Evolutionary conservation across 2,797 vertebrate species (phyloP).

Genomic region (Microcaecilia unicolor): DNA sequence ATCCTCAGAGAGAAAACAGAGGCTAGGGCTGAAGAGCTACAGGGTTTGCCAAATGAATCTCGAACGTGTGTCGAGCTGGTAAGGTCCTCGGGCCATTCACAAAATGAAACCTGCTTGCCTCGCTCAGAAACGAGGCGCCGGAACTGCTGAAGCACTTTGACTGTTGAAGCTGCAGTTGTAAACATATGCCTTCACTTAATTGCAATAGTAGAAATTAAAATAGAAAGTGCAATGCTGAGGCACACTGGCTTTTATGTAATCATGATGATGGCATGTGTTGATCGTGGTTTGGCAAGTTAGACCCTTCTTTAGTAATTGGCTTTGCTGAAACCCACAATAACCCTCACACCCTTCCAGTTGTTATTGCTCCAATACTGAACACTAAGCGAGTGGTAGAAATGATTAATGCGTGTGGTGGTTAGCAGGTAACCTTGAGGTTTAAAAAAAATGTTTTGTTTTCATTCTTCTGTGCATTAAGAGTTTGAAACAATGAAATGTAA

Average conservation of each 20-base stretch:
- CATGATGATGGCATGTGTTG: constrained; percentile 77
- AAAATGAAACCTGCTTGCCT: constrained; percentile 61
- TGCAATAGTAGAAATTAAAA: constrained; percentile 73
- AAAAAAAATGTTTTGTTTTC: constrained; percentile 60
- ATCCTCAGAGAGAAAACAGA: too few species aligned
- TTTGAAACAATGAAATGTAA: constrained; percentile 22
- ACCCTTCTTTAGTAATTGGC: constrained; percentile 71
- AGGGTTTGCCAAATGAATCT: too few species aligned
- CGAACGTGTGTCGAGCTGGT: too few species aligned
- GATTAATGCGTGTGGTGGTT: constrained; percentile 68
- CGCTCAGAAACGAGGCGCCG: constrained; percentile 74
- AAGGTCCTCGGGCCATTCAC: constrained; percentile 57
- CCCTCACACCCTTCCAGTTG: constrained; percentile 66
- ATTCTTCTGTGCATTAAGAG: constrained; percentile 31
- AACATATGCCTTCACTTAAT: constrained; percentile 79
- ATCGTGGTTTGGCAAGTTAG: constrained; percentile 80
- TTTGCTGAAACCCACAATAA: constrained; percentile 69
- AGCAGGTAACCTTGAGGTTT: constrained; percentile 59
- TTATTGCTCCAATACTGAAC: constrained; percentile 64
- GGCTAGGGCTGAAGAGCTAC: too few species aligned
- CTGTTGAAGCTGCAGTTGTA: constrained; percentile 65
- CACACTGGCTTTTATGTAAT: constrained; percentile 72
- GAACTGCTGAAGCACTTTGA: constrained; percentile 64
- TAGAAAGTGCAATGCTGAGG: constrained; percentile 58
- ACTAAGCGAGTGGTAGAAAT: constrained; percentile 66